Conservation (phyloP, 2,797 vertebrate genomes). For the Arnoldichthys spilopterus region DNA sequence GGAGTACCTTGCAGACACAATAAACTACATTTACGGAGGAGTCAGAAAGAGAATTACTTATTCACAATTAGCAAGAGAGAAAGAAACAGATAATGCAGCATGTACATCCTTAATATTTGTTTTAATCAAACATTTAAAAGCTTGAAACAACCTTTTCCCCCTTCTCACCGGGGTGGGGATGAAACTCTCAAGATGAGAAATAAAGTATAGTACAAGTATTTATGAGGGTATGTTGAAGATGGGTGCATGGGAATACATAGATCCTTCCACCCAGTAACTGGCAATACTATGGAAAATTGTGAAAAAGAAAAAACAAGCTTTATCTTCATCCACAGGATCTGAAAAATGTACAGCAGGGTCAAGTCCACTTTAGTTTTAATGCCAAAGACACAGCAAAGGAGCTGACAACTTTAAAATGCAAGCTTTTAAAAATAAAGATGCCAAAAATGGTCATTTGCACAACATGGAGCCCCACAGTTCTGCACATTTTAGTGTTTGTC, state of each 20-base stretch:
- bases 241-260: slow-evolving; percentile 35
- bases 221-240: slow-evolving; percentile 17
- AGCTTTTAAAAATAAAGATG: neutral
- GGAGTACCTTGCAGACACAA: slow-evolving; percentile 48
- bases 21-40: slow-evolving; percentile 56
- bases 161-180: neutral
- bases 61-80: slow-evolving; percentile 43
- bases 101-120: neutral
- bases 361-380: neutral
- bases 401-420: neutral
- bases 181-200: slow-evolving; percentile 3
- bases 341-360: slow-evolving; percentile 22
- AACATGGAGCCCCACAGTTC: too few relatives aligned
- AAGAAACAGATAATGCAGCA: slow-evolving; percentile 26
- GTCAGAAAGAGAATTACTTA: slow-evolving; percentile 39
- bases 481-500: too few relatives aligned
- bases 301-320: slow-evolving; percentile 18
- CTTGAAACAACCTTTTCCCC: slow-evolving; percentile 3
- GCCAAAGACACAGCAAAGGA: slow-evolving; percentile 9
- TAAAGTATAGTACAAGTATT: slow-evolving; percentile 43
- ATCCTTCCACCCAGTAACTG: slow-evolving; percentile 6
- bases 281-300: neutral
- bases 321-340: slow-evolving; percentile 5
- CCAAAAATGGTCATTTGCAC: neutral
- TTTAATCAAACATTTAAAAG: slow-evolving; percentile 20